These are phyloP conservation scores for Aegithalos caudatus DNA, from an alignment of 2,113 vertebrate genomes.

Conservation along the genomic window DNA sequence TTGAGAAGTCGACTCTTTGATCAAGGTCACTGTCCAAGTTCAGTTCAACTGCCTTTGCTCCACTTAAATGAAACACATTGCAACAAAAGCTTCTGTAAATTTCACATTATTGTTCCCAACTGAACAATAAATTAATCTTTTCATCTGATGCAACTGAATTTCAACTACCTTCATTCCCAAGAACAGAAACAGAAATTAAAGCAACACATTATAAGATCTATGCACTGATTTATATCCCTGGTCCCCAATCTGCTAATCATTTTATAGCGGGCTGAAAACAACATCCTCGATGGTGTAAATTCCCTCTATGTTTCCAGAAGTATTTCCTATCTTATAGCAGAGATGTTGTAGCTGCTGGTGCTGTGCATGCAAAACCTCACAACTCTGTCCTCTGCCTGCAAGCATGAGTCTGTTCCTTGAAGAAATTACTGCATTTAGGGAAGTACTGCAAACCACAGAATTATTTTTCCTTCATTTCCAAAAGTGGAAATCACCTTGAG, in stretches of 20 bases:
- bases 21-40: background rate
- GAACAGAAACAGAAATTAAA: background rate
- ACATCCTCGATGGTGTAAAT: background rate
- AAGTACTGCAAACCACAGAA: background rate
- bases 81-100: background rate
- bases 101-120: background rate
- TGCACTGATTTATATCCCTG: background rate
- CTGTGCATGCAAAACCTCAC: background rate
- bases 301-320: background rate
- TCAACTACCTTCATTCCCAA: background rate
- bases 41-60: background rate
- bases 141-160: background rate
- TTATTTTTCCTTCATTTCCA: background rate
- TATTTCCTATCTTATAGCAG: background rate
- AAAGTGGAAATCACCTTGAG: background rate
- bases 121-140: background rate
- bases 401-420: background rate
- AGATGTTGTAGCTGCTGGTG: background rate
- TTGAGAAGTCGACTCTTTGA: background rate
- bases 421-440: background rate
- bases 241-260: background rate
- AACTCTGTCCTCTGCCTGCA: background rate
- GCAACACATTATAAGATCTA: background rate
- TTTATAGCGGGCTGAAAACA: background rate
- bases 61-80: background rate